Evolutionary conservation across 2,888 invertebrate genomes (phyloP), one percentile per base, ranked within the genome.

Genomic region (Epinotia ramella): DNA sequence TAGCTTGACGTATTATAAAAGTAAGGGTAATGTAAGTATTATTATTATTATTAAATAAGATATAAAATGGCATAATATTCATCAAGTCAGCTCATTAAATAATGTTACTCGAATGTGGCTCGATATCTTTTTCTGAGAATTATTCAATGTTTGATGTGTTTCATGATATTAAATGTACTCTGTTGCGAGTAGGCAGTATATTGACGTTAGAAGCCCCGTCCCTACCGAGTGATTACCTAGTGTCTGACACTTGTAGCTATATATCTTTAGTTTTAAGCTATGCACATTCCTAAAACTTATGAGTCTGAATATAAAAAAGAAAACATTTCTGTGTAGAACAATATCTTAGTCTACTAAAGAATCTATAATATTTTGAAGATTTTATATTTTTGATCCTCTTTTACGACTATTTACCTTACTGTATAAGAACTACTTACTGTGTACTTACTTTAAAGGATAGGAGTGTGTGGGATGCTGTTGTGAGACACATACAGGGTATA

Each of bases 11-110:
- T 78, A 81, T 82, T 79, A 77, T 78, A 77, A 79, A 78, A 80
- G 80, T 84, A 81, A 81, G 74, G 73, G 73, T 79, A 80, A 80
- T 84, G 82, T 85, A 85, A 83, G 86, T 82, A 84, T 83, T 83
- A 53, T 53, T 49, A 44, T 12, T 33, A 6, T 6, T 40, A 84
- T 83, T 84, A 84, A 72, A 62, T 87, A 86, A 88, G 85, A 85
- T 86, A 81, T 84, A 85, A 83, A 79, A 81, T 80, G 91, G 91
- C 92, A 92, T 91, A 91, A 92, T 93, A 93, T 91, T 93, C 92
- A 94, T 95, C 94, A 95, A 86, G 94, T 94, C 95, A 92, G 95
- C 95, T 94, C 94, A 84, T 83, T 82, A 79, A 86, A 89, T 79
- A 81, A 78, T 86, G 84, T 78, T 87, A 86, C 92, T 93, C 91